A percentile compares a stretch with the other conserved stretches of the same genome.
phyloP scores from a whole-genome alignment of 2,113 vertebrate species.

The Pyxicephalus adspersus region DNA sequence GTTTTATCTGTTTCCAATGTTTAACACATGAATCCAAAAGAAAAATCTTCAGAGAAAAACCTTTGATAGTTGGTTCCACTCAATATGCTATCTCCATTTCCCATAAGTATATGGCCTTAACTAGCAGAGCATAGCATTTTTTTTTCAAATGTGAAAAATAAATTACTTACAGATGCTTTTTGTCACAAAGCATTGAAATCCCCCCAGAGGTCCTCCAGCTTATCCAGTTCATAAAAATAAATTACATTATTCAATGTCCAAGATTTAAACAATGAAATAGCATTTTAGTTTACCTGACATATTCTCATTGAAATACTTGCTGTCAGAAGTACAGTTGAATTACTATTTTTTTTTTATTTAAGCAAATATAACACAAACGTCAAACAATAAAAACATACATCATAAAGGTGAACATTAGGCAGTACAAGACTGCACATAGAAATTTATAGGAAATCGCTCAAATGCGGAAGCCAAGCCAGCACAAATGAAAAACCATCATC shows the following conservation, averaged over 20 bases:
- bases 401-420: neutral
- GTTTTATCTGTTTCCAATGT: conserved; percentile 8
- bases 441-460: conserved; percentile 15
- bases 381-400: neutral
- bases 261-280: neutral
- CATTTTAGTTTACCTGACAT: conserved; percentile 2
- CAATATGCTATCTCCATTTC: conserved; percentile 14
- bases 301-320: conserved; percentile 3
- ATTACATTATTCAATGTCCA: neutral
- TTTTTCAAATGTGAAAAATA: conserved; percentile 52
- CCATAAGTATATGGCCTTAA: conserved; percentile 7
- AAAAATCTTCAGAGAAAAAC: conserved; percentile 30
- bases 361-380: neutral
- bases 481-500: neutral
- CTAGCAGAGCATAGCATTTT: conserved; percentile 41
- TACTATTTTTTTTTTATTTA: neutral
- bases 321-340: neutral
- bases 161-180: conserved; percentile 52
- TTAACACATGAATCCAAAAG: neutral
- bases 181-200: conserved; percentile 36
- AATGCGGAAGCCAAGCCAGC: neutral
- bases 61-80: neutral
- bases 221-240: conserved; percentile 13
- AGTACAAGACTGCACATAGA: neutral
- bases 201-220: conserved; percentile 16